Percentiles rank a stretch among this genome's conserved stretches.
These are phyloP conservation scores for Arenaria interpres DNA, from an alignment of 2,113 vertebrate species.

Conservation along the genomic window DNA sequence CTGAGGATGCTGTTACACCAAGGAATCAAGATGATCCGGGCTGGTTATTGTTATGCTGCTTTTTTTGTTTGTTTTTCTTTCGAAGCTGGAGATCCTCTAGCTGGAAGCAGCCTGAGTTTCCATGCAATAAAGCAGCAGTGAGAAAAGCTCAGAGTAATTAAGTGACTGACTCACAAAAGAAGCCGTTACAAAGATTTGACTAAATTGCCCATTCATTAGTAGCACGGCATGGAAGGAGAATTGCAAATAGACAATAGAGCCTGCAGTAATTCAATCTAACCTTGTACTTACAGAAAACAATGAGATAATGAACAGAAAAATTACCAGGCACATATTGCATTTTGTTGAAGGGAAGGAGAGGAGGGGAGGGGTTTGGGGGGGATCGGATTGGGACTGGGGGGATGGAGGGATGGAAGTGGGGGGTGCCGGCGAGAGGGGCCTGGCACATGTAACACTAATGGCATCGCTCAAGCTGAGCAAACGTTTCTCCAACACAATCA, in stretches of 20 bases:
- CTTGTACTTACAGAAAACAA: conserved; percentile 99
- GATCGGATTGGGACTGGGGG: not conserved
- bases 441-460: conserved; percentile 81
- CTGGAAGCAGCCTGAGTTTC: conserved; percentile 77
- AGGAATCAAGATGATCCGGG: not conserved
- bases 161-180: conserved; percentile 92
- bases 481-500: conserved; percentile 87
- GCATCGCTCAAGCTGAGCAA: conserved; percentile 86
- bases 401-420: not conserved
- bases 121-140: conserved; percentile 84
- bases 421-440: conserved; percentile 47
- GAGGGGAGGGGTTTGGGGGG: not conserved
- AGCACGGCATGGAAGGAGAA: conserved; percentile 88
- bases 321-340: conserved; percentile 89
- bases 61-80: not conserved
- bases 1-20: not conserved
- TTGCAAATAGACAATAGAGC: conserved; percentile 90
- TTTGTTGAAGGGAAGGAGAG: conserved; percentile 64
- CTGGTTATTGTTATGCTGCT: not conserved
- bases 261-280: conserved; percentile 98
- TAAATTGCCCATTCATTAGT: conserved; percentile 99
- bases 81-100: conserved; percentile 58
- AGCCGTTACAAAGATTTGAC: conserved; percentile 93
- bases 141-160: conserved; percentile 90
- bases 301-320: conserved; percentile 98